Base-by-base conservation (phyloP, 2,888 invertebrate genomes). In the Bimastos eiseni region DNA sequence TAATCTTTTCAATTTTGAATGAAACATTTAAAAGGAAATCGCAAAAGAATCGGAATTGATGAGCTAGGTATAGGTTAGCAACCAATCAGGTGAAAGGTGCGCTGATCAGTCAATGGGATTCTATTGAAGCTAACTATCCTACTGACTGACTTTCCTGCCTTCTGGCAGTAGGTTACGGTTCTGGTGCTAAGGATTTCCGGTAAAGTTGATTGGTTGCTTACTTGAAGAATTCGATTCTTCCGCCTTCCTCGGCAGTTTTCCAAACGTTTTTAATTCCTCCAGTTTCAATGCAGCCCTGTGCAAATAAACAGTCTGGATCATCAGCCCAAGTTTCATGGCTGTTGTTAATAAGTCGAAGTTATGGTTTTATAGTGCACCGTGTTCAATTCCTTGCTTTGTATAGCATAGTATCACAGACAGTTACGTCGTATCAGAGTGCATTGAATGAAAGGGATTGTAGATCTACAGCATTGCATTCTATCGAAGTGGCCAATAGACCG, bases 211-310 rank as follows among this genome's bases (percentile, higher is more conserved):
- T 70, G 1, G 36, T 36, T 34, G 34, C 86, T 36, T 37, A 95
- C 95, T 95, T 94, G 41, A 93, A 93, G 91, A 94, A 94, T 30
- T 94, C 92, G 1, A 95, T 93, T 41, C 95, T 91, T 0, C 93
- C 93, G 6, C 94, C 94, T 36, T 93, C 91, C 5, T 93, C 92
- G 37, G 93, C 94, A 13, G 93, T 92, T 38, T 93, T 91, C 94
- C 94, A 94, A 6, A 95, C 93, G 13, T 92, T 92, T 8, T 90
- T 89, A 90, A 94, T 93, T 13, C 95, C 94, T 30, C 94, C 94
- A 11, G 94, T 93, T n/a, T 94, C 93, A 5, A 94, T 93, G 44
- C 94, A 92, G 6, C 95, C 95, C 89, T 94, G 6, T 17, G 34
- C 8, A n/a, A n/a, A n/a, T n/a, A 17, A 70, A 17, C 0, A 70